phyloP scores from a whole-genome alignment of 2,113 vertebrate genomes.

The Nannospalax galili region DNA sequence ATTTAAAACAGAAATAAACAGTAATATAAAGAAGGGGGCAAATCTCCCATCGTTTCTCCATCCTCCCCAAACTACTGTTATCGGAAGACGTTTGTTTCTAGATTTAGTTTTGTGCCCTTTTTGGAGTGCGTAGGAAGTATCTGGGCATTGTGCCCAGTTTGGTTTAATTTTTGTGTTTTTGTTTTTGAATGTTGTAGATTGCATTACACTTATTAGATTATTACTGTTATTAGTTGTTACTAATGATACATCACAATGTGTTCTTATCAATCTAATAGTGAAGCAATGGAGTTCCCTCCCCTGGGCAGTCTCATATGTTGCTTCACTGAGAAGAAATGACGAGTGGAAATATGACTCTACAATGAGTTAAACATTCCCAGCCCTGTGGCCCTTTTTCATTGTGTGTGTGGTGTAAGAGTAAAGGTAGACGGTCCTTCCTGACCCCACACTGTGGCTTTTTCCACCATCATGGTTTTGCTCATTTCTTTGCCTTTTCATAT shows the following conservation, averaged over 20 bases:
- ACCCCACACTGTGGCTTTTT: not conserved
- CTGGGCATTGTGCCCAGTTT: constrained; percentile 73
- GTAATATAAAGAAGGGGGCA: not conserved
- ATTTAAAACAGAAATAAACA: constrained; percentile 19
- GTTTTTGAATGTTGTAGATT: constrained; percentile 55
- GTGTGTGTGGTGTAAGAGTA: not conserved
- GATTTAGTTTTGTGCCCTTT: constrained; percentile 8
- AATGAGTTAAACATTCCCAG: not conserved
- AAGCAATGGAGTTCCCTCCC: not conserved
- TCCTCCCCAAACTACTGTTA: not conserved
- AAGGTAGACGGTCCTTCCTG: not conserved
- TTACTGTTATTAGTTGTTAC: constrained; percentile 73
- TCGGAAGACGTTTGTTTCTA: not conserved
- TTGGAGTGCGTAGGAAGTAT: constrained; percentile 45
- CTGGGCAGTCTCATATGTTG: not conserved
- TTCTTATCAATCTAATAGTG: not conserved
- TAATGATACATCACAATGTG: constrained; percentile 53
- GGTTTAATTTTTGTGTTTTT: constrained; percentile 75
- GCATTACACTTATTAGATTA: constrained; percentile 69
- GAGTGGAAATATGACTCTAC: not conserved
- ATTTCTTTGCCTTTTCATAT: not conserved
- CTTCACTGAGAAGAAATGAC: not conserved
- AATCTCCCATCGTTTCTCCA: not conserved
- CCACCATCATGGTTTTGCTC: not conserved
- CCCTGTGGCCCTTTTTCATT: not conserved